These are phyloP conservation scores for Euclidia mi DNA, from an alignment of 2,888 invertebrate genomes.

Conservation along the genomic window DNA sequence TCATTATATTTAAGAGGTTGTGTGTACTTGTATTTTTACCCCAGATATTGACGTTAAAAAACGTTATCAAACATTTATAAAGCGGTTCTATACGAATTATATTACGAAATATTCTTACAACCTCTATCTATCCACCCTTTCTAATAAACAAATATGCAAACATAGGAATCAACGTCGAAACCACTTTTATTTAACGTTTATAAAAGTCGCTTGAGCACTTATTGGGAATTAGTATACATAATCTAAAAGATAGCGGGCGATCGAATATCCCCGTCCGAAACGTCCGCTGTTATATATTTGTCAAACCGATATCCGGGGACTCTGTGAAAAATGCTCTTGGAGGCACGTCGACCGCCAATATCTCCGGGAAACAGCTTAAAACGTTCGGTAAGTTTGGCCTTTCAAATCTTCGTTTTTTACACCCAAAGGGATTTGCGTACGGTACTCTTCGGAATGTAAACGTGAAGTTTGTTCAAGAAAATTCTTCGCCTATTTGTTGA, in stretches of 20 bases:
- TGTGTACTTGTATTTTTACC: too few species aligned
- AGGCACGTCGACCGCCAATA: slow-evolving; percentile 76
- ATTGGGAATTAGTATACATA: slow-evolving; percentile 58
- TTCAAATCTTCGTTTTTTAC: slow-evolving; percentile 75
- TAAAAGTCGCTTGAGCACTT: slow-evolving; percentile 36
- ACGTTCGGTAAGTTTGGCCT: slow-evolving; percentile 73
- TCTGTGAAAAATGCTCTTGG: slow-evolving; percentile 72
- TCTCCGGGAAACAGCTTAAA: slow-evolving; percentile 78
- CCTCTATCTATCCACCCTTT: too few species aligned
- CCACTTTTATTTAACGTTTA: slow-evolving; percentile 15
- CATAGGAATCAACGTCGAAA: neutral
- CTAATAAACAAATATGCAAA: too few species aligned
- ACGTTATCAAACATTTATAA: too few species aligned
- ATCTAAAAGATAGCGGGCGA: slow-evolving; percentile 59
- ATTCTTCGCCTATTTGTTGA: slow-evolving; percentile 57
- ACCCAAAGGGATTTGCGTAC: slow-evolving; percentile 71
- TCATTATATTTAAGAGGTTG: too few species aligned
- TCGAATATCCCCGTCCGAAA: slow-evolving; percentile 57
- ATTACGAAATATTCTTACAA: too few species aligned
- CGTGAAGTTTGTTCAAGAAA: slow-evolving; percentile 59
- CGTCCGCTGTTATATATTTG: slow-evolving; percentile 73
- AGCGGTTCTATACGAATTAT: too few species aligned
- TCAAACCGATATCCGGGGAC: slow-evolving; percentile 70
- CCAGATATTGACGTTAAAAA: too few species aligned
- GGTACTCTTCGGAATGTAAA: slow-evolving; percentile 63